Evolutionary conservation across 2,113 vertebrate genomes (phyloP), one percentile per base, ranked within the genome.

Genomic region (Tachysurus fulvidraco): DNA sequence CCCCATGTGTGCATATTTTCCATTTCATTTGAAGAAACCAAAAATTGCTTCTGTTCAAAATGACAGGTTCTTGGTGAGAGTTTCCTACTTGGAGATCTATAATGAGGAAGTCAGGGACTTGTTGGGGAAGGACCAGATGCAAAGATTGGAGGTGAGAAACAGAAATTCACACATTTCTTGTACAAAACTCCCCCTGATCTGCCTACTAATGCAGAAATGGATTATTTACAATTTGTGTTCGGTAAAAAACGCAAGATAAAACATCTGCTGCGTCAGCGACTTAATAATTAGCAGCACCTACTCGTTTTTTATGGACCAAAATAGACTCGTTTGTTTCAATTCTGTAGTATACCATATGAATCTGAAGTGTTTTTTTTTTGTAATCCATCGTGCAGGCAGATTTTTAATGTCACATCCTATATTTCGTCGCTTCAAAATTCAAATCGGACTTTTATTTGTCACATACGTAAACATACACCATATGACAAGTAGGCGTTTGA

Each of bases 51-150:
- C 12, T 81, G 44, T 60, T 19, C 25, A 67, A 65, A 10, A 87
- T 89, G 36, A 30, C 92, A 99, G 98, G 92, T 99, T 99, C 94
- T 94, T 99, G 90, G 98, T 99, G 88, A 95, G 98, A 89, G 98
- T 99, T 52, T 99, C 98, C 11, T 99, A 99, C 89, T 92, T 99
- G 93, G 98, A 99, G 93, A 99, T 99, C 90, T 99, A 99, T 93
- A 99, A 99, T 69, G 98, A 99, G 89, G 98, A 99, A 92, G 97
- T 99, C 54, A 94, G 97, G 74, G 98, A 99, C 89, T 95, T 99
- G 91, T 93, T 99, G 84, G 97, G 98, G 77, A 99, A 99, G 90
- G 98, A 99, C 90, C 98, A 99, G 92, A 95, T 96, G 28, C 98
- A 99, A 92, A 96, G 97, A 74, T 91, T 99, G 25, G 98, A 99